Evolutionary conservation across 2,113 vertebrate species (phyloP).

Genomic region (Prunella fulvescens): DNA sequence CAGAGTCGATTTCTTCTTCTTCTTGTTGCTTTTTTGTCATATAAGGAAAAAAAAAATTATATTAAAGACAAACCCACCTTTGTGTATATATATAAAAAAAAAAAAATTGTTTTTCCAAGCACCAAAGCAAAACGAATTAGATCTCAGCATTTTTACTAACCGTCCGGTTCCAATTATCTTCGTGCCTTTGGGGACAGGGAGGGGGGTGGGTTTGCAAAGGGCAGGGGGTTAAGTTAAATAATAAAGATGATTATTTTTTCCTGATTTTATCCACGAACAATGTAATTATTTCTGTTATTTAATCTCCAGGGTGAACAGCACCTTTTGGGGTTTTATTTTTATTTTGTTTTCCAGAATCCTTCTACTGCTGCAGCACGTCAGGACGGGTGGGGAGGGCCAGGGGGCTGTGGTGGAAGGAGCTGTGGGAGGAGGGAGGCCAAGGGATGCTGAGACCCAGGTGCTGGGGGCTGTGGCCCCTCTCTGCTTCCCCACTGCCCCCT

Average conservation of each 20-base stretch:
- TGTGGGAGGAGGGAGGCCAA: background rate
- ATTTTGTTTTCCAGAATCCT: constrained; percentile 26
- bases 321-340: constrained; percentile 22
- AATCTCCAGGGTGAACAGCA: constrained; percentile 65
- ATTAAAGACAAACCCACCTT: constrained; percentile 74
- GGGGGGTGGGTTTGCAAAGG: constrained; percentile 66
- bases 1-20: constrained; percentile 71
- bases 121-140: constrained; percentile 84
- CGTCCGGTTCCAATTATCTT: constrained; percentile 72
- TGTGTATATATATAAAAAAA: constrained; percentile 73
- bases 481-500: background rate
- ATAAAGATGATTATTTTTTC: constrained; percentile 80
- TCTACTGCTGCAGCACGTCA: background rate
- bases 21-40: constrained; percentile 78
- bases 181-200: constrained; percentile 71
- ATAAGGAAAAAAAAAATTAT: constrained; percentile 76
- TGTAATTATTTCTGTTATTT: constrained; percentile 76
- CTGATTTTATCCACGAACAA: constrained; percentile 73
- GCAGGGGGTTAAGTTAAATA: constrained; percentile 76
- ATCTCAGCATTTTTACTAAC: constrained; percentile 68
- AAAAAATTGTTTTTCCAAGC: constrained; percentile 45
- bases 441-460: background rate
- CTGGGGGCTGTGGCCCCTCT: background rate
- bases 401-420: background rate
- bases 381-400: background rate